Percentiles rank a stretch among this genome's conserved stretches.
Conservation (phyloP, 2,113 vertebrate genomes). For the Misgurnus mizolepis region DNA sequence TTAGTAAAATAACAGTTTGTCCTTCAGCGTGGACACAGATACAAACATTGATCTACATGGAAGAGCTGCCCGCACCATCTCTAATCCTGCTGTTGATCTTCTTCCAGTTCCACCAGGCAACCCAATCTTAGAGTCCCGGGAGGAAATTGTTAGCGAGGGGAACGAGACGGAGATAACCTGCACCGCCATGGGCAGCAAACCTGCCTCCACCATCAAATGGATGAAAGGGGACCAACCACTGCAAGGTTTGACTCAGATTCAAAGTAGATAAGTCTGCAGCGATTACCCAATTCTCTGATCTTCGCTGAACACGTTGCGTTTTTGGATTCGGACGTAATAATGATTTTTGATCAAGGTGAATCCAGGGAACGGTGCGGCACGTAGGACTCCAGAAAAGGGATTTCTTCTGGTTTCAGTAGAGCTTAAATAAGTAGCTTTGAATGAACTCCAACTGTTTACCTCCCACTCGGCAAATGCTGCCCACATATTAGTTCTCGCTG, state of each 20-base stretch:
- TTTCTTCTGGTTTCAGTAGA: constrained; percentile 12
- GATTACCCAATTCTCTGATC: constrained; percentile 16
- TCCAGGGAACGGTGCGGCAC: not conserved
- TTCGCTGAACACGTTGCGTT: not conserved
- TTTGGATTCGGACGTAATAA: constrained; percentile 21
- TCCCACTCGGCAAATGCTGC: constrained; percentile 43
- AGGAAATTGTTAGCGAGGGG: constrained; percentile 89
- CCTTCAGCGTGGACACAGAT: constrained; percentile 28
- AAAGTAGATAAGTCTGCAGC: constrained; percentile 23
- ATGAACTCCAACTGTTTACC: constrained; percentile 54
- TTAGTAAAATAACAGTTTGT: constrained; percentile 46
- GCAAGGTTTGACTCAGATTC: constrained; percentile 73
- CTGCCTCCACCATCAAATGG: constrained; percentile 92
- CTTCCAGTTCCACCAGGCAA: constrained; percentile 89
- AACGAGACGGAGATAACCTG: constrained; percentile 98
- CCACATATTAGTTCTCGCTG: constrained; percentile 41
- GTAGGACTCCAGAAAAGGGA: not conserved
- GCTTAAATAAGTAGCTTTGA: constrained; percentile 51
- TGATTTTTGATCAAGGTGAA: constrained; percentile 44
- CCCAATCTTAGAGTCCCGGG: constrained; percentile 90
- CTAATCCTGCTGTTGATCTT: constrained; percentile 49
- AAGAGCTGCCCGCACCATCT: constrained; percentile 31
- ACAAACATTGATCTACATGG: constrained; percentile 42
- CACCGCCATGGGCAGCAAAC: constrained; percentile 92
- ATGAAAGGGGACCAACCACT: constrained; percentile 95